A percentile compares a stretch with the other conserved stretches of the same genome.
Evolutionary conservation across 2,113 vertebrate genomes (phyloP).

Genomic region (Apaloderma vittatum): DNA sequence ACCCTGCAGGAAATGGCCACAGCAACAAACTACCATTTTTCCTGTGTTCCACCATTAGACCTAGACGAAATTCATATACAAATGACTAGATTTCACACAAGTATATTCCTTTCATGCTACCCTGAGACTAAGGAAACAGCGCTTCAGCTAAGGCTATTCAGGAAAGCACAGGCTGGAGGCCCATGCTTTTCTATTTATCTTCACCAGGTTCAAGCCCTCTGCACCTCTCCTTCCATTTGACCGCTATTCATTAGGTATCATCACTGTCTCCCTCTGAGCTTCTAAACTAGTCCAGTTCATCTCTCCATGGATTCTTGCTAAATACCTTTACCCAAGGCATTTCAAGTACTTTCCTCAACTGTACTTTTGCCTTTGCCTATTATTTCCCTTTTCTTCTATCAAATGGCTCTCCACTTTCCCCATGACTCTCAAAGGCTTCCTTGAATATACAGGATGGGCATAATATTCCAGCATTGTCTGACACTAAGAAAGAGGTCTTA

Average conservation of each 20-base stretch:
- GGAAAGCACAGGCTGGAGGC: background rate
- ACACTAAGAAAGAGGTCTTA: background rate
- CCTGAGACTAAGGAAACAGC: background rate
- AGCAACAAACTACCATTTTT: background rate
- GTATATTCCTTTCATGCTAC: background rate
- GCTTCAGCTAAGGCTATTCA: background rate
- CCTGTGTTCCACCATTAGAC: background rate
- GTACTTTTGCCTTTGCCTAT: background rate
- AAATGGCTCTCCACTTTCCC: background rate
- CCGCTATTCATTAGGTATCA: background rate
- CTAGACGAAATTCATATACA: background rate
- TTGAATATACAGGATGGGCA: background rate
- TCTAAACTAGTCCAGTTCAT: background rate
- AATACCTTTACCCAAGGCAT: background rate
- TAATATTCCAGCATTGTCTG: background rate
- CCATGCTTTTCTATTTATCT: background rate
- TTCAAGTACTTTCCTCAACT: background rate
- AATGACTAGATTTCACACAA: background rate
- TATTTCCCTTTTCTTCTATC: background rate
- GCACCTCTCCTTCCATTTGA: background rate
- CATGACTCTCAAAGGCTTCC: background rate
- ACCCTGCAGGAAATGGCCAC: background rate
- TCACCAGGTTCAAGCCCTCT: background rate
- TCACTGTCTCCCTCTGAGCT: background rate
- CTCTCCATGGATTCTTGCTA: background rate